phyloP scores from a whole-genome alignment of 2,113 vertebrate genomes.

The Tursiops truncatus region DNA sequence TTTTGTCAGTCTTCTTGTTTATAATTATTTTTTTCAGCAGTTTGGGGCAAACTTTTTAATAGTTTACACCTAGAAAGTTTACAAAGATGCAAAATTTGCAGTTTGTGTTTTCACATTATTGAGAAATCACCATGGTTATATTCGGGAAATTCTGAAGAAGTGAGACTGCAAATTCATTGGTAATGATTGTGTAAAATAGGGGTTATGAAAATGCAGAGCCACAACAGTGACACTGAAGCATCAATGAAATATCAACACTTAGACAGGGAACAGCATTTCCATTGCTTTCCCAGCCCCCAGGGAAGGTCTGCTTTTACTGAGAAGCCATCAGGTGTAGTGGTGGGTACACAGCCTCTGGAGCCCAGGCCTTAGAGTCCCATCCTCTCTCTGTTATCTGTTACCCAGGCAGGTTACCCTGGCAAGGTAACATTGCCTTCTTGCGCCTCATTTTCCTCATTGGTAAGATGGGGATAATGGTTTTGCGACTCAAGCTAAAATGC shows the following conservation, averaged over 20 bases:
- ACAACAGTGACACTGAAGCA: neutral
- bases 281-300: neutral
- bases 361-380: neutral
- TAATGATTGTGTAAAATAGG: neutral
- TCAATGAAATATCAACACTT: neutral
- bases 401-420: neutral
- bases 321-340: fast-evolving
- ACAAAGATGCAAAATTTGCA: neutral
- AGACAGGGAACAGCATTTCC: neutral
- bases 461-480: neutral
- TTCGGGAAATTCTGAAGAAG: neutral
- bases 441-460: neutral
- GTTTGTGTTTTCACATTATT: neutral
- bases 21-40: neutral
- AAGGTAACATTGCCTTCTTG: neutral
- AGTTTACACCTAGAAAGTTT: neutral
- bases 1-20: neutral
- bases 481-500: neutral
- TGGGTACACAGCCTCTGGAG: neutral
- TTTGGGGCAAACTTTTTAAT: neutral
- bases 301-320: neutral
- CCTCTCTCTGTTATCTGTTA: neutral
- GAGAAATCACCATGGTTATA: neutral
- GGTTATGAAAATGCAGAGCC: neutral
- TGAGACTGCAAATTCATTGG: neutral